These are phyloP conservation scores for Caenorhabditis afra DNA, from an alignment of 2,888 invertebrate species.

Conservation along the genomic window DNA sequence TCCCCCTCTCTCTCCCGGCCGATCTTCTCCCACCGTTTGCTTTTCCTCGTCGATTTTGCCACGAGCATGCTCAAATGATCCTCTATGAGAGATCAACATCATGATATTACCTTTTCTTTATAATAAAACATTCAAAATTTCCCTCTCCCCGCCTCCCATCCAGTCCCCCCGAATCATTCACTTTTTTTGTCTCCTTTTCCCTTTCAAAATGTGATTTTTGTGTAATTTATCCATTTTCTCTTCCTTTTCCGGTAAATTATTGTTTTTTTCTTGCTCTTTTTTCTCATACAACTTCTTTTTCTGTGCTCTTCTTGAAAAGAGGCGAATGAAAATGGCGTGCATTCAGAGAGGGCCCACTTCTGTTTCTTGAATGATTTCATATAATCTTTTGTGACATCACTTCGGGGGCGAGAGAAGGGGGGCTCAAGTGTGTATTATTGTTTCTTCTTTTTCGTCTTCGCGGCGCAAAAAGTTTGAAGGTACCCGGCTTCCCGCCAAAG, in stretches of 20 bases:
- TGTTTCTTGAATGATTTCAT: constrained; percentile 8
- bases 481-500: background rate
- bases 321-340: background rate
- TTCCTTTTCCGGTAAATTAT: constrained; percentile 25
- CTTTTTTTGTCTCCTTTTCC: constrained; percentile 8
- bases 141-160: background rate
- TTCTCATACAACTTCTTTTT: background rate
- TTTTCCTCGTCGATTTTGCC: no score
- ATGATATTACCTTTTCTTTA: no score
- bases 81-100: no score
- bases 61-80: no score
- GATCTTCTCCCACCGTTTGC: background rate
- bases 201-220: background rate
- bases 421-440: constrained; percentile 44
- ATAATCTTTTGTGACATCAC: constrained; percentile 11
- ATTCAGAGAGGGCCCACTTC: background rate
- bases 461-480: constrained; percentile 12
- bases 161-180: background rate
- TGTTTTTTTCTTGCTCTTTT: background rate
- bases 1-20: constrained; percentile 9
- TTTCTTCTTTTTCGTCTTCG: background rate
- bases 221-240: constrained; percentile 17
- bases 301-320: background rate
- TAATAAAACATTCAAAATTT: background rate
- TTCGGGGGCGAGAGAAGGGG: background rate